Percentiles rank a stretch among this genome's conserved stretches.
Evolutionary conservation across 2,113 vertebrate genomes (phyloP).

Genomic region (Suncus etruscus): DNA sequence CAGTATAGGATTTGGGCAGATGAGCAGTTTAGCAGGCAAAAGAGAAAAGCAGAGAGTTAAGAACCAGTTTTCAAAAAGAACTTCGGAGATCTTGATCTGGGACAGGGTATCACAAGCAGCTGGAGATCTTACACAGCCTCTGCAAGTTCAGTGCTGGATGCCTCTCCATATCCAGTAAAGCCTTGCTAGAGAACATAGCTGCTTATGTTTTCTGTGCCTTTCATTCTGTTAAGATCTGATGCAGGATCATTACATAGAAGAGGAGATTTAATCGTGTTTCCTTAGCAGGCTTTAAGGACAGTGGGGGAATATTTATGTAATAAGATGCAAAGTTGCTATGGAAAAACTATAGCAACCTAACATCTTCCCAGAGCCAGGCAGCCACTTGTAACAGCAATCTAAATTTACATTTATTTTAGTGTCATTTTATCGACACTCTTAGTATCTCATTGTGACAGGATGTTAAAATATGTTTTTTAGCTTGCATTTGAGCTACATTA

Average conservation of each 20-base stretch:
- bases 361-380: constrained; percentile 89
- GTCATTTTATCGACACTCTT: constrained; percentile 89
- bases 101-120: neutral
- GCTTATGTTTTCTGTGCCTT: constrained; percentile 85
- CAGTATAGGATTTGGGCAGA: neutral
- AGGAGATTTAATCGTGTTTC: constrained; percentile 89
- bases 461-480: constrained; percentile 88
- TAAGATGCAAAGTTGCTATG: constrained; percentile 92
- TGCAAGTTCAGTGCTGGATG: constrained; percentile 43
- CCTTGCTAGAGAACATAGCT: constrained; percentile 84
- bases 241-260: constrained; percentile 86
- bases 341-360: constrained; percentile 90
- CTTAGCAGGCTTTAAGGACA: constrained; percentile 88
- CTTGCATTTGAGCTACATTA: constrained; percentile 87
- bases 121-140: neutral
- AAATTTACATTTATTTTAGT: constrained; percentile 91
- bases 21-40: neutral
- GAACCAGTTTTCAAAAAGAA: constrained; percentile 47
- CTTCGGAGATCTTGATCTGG: constrained; percentile 64
- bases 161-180: constrained; percentile 75
- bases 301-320: constrained; percentile 89
- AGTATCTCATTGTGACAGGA: constrained; percentile 89
- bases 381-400: constrained; percentile 90
- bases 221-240: constrained; percentile 87
- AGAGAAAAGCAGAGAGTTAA: constrained; percentile 52